Evolutionary conservation across 2,113 vertebrate genomes (phyloP), one percentile per base, ranked within the genome.

Genomic region (Hippopotamus amphibius): DNA sequence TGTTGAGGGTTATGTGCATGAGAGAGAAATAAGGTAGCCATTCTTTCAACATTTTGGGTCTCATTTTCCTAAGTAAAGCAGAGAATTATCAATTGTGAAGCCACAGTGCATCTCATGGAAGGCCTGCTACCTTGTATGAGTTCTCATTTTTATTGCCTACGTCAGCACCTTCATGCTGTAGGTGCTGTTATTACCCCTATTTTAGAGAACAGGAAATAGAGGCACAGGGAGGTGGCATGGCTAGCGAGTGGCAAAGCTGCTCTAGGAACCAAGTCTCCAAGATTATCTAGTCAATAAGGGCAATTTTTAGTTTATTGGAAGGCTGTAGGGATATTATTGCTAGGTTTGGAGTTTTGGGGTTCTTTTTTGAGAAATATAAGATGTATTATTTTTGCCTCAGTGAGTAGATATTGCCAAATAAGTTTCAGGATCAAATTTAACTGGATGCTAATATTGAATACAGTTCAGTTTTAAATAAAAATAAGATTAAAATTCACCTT

Each of bases 401-500:
- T 63, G 46, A 61, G 53, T 61, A 50, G 61, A 61, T 79, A 41
- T 68, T 43, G 28, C 83, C 50, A 24, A 19, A 55, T n/a, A 81
- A 33, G 43, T 72, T 71, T 93, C 59, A 88, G 69, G 46, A 80
- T 80, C 26, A n/a, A n/a, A 65, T 88, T 85, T 69, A 84, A 69
- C 33, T 65, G 57, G 55, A 83, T 74, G 41, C 84, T 84, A 79
- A 92, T 80, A 46, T 86, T 95, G 69, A 93, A 76, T 53, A 74
- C 15, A 83, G 41, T 83, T 96, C 48, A 76, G 57, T 92, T 96
- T 94, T 94, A 96, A 96, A 84, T 97, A 94, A 94, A 96, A 96
- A 93, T 30, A 30, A 28, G 65, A 88, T 85, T 93, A 63, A 94
- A 91, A 85, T 84, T 41, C 41, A 82, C 96, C 76, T 89, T 76